Base-by-base conservation (phyloP, 2,888 invertebrate genomes). In the Polia nebulosa region DNA sequence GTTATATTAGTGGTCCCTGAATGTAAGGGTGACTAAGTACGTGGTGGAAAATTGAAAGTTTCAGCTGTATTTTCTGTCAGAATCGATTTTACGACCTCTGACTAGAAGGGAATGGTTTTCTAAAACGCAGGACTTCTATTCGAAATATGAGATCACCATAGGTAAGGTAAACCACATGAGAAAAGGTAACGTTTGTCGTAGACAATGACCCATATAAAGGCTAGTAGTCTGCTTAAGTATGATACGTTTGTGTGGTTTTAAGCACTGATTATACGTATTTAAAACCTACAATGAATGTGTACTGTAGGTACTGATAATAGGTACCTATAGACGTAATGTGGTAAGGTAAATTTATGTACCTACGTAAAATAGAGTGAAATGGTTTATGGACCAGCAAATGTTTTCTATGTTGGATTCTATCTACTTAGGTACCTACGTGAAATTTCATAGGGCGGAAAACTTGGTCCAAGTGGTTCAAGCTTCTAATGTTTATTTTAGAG, bases 181-280 rank as follows among this genome's bases (percentile, higher is more conserved):
- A 51, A 49, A 47, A 45, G 27, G 34, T 57, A 51, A 47, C 6
- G 25, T 44, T 15, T 32, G 22, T 41, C 36, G 29, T 58, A 41
- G 36, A 39, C n/a, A 22, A 25, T 76, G 73, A 64, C 69, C 73
- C 22, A 78, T 73, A 53, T 58, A 68, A 25, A 78, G 68, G 78
- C 20, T 61, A 57, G 57, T 77, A 52, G 29, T 52, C 62, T 59
- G 55, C 15, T 34, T 41, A 63, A 45, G 56, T 47, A 77, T 60
- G 60, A 77, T 47, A 34, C 13, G 29, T 15, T 13, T 45, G 55
- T 71, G 60, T 27, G 57, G 59, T 25, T 67, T 63, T 32, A 22
- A 49, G 13, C 25, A 53, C 49, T 34, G 32, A 56, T 49, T 27
- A 53, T 57, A n/a, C n/a, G n/a, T n/a, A 47, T 53, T 53, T 34